Evolutionary conservation across 2,888 invertebrate species (phyloP), one percentile per base, ranked within the genome.

Genomic region (Clitarchus hookeri): DNA sequence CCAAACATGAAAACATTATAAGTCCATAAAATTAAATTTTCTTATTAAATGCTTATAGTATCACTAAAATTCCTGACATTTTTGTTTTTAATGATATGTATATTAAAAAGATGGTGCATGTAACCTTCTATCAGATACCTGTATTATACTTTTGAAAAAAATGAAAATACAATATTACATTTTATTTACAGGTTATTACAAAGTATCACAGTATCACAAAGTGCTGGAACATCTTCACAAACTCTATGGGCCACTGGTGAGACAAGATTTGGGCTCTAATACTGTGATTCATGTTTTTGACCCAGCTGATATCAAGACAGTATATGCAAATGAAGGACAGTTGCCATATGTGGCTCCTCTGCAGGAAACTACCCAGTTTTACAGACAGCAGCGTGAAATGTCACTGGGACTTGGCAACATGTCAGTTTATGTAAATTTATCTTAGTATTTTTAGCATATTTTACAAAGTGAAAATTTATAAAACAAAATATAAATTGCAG

Each of bases 321-420:
- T 93, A 19, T 92, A 92, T 88, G 90, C 90, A 86, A 89, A 90
- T 82, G 93, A 93, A 88, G 93, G 92, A n/a, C 92, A 91, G 88
- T 91, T 89, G 77, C 93, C 93, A 0, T 89, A 91, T 88, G 91
- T 93, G 23, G 91, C 91, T 9, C 93, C 93, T 0, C 90, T 93
- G 3, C 91, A 93, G 88, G 92, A 93, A 88, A 92, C 93, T 0
- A 91, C 92, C 4, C 91, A 92, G 89, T 87, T 91, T 44, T 93
- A 93, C 88, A 89, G 93, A 83, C 88, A 92, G 86, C 90, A 92
- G 88, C 90, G 91, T n/a, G 90, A 92, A 44, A 89, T 92, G 88
- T 92, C 93, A 48, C 91, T 91, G 4, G 93, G 93, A 13, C 90
- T 93, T 16, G 93, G 93, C 54, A 93, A 93, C 89, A 91, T 92